phyloP scores from a whole-genome alignment of 2,113 vertebrate genomes.

The Platichthys stellatus region DNA sequence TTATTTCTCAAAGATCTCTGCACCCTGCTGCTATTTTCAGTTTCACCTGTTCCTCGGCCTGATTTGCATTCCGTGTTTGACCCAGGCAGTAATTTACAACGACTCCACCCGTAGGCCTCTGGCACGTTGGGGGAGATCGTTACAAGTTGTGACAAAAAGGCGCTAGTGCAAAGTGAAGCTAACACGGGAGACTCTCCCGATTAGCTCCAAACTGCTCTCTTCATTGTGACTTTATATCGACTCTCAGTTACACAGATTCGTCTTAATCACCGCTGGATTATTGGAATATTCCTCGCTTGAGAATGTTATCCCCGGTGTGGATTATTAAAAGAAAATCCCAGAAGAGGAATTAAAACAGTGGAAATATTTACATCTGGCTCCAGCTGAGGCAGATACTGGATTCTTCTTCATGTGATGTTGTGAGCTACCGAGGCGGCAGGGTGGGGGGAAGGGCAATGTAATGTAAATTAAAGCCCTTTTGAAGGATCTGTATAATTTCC shows the following conservation, averaged over 20 bases:
- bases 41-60: constrained; percentile 62
- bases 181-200: too few species aligned
- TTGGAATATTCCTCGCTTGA: constrained; percentile 19
- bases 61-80: constrained; percentile 48
- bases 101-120: too few species aligned
- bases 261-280: constrained; percentile 19
- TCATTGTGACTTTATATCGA: too few species aligned
- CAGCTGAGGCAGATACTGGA: constrained; percentile 3
- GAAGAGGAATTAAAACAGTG: constrained; percentile 15
- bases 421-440: constrained; percentile 16
- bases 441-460: constrained; percentile 6
- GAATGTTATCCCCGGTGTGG: background rate
- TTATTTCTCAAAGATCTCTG: constrained; percentile 17
- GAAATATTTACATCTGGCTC: constrained; percentile 26
- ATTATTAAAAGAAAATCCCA: constrained; percentile 9
- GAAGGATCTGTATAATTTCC: constrained; percentile 44
- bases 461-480: constrained; percentile 46
- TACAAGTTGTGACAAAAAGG: too few species aligned
- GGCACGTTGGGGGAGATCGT: too few species aligned
- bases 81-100: too few species aligned
- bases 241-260: constrained; percentile 7
- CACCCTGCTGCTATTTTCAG: constrained; percentile 30
- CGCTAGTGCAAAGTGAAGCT: too few species aligned
- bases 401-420: constrained; percentile 3
- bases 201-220: too few species aligned